Conservation (phyloP, 1,140 invertebrate genomes). For the Achroia grisella region DNA sequence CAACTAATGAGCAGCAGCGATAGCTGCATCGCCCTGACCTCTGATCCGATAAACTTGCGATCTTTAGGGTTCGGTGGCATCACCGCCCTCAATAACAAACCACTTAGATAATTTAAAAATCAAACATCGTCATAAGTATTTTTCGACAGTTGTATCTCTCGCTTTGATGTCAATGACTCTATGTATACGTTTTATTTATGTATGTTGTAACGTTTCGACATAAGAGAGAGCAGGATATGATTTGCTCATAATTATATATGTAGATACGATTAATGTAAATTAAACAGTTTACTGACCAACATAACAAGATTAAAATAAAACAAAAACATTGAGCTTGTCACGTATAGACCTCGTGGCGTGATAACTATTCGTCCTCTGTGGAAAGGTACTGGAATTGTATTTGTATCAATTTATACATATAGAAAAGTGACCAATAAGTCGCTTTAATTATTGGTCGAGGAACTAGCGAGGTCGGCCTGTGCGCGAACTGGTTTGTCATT, state of each 20-base stretch:
- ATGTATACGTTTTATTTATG: too few species aligned
- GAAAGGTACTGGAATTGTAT: slow-evolving; percentile 28
- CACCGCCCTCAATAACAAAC: slow-evolving; percentile 27
- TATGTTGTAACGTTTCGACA: too few species aligned
- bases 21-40: slow-evolving; percentile 30
- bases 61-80: slow-evolving; percentile 35
- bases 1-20: slow-evolving; percentile 6
- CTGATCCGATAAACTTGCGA: slow-evolving; percentile 41
- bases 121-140: neutral
- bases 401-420: slow-evolving; percentile 53
- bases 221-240: too few species aligned
- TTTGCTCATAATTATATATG: too few species aligned
- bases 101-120: neutral
- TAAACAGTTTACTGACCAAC: too few species aligned
- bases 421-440: slow-evolving; percentile 57
- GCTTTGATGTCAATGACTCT: too few species aligned
- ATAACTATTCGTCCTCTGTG: slow-evolving; percentile 27
- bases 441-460: slow-evolving; percentile 60
- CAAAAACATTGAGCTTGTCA: slow-evolving; percentile 10
- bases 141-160: too few species aligned
- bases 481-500: slow-evolving; percentile 63
- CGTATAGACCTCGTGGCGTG: slow-evolving; percentile 17
- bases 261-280: too few species aligned
- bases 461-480: slow-evolving; percentile 55
- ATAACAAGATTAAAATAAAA: neutral